These are phyloP conservation scores for Thunnus albacares DNA, from an alignment of 2,797 vertebrate species.

Conservation along the genomic window DNA sequence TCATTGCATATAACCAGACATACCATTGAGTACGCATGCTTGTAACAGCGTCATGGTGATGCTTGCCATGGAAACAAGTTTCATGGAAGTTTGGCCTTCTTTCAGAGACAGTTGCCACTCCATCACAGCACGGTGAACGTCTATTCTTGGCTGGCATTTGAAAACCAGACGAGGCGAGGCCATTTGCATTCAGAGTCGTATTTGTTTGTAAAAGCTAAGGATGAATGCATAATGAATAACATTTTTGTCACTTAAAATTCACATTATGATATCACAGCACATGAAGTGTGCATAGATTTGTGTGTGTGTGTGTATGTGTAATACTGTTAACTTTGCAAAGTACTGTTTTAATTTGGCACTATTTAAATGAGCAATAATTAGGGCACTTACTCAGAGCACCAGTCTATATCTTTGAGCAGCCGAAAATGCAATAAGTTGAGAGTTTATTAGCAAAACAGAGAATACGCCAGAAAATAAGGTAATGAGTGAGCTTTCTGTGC, in stretches of 20 bases:
- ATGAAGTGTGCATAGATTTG: background rate
- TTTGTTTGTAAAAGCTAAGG: slow-evolving; percentile 29
- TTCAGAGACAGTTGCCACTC: slow-evolving; percentile 5
- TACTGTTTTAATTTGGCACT: slow-evolving; percentile 22
- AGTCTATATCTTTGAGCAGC: slow-evolving; percentile 35
- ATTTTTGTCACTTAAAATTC: slow-evolving; percentile 12
- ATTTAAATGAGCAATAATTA: slow-evolving; percentile 48
- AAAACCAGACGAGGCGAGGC: background rate
- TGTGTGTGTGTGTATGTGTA: slow-evolving; percentile 7
- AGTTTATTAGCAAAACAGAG: slow-evolving; percentile 44
- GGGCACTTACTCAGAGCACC: slow-evolving; percentile 5
- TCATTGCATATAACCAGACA: too few relatives aligned
- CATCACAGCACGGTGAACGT: slow-evolving; percentile 18
- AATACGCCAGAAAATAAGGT: slow-evolving; percentile 35
- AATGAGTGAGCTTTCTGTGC: slow-evolving; percentile 29
- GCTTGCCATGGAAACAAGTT: slow-evolving; percentile 10
- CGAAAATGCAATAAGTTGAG: slow-evolving; percentile 38
- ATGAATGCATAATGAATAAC: slow-evolving; percentile 50
- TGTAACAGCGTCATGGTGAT: background rate
- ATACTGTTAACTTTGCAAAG: slow-evolving; percentile 19
- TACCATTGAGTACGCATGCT: too few relatives aligned
- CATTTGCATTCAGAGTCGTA: slow-evolving; percentile 50
- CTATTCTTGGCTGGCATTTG: slow-evolving; percentile 51
- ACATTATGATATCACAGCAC: slow-evolving; percentile 36
- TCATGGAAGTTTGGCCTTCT: background rate